Base-by-base conservation (phyloP, 2,888 invertebrate species). In the Ctena decussata region DNA sequence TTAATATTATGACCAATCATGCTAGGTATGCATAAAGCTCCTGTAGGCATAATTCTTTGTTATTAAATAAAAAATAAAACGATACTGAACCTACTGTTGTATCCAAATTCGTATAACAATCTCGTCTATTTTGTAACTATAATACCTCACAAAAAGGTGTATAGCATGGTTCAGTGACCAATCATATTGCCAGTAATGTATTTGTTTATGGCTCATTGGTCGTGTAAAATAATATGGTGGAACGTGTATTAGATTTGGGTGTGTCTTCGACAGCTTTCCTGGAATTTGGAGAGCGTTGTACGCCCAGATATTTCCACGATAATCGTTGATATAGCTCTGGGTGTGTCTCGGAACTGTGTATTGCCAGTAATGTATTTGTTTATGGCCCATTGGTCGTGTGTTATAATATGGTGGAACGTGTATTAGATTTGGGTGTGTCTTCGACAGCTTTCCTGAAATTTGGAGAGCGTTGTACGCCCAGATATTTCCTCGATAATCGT, bases 241-340 rank as follows among this genome's bases (percentile, higher is more conserved):
- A 5, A 86, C 57, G 41, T 86, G 85, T 2, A 86, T 72, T 24
- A 86, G 44, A 60, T 77, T 15, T 18, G 85, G 85, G 44, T 77
- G 69, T 27, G 69, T 44, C 70, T 73, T 71, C 2, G 85, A 71
- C 39, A 86, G 27, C 41, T 73, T 53, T 57, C 32, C 39, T 18
- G 85, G 85, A 27, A 86, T 30, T 27, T 27, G 3, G 3, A 69
- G 21, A 32, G 69, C 69, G 69, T 69, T 69, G 15, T 37, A 69
- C 6, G 15, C 32, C 69, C 69, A 69, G 6, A 15, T 11, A 6
- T 12, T 69, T 6, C 32, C 11, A 8, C 30, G 8, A 24, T 69
- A 69, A 5, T 69, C 32, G 6, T 6, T 69, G 11, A 27, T 21
- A 37, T 69, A 69, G n/a, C n/a, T n/a, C n/a, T n/a, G n/a, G n/a